Percentiles rank a stretch among this genome's conserved stretches.
These are phyloP conservation scores for Nematolebias whitei DNA, from an alignment of 2,113 vertebrate genomes.

Conservation along the genomic window DNA sequence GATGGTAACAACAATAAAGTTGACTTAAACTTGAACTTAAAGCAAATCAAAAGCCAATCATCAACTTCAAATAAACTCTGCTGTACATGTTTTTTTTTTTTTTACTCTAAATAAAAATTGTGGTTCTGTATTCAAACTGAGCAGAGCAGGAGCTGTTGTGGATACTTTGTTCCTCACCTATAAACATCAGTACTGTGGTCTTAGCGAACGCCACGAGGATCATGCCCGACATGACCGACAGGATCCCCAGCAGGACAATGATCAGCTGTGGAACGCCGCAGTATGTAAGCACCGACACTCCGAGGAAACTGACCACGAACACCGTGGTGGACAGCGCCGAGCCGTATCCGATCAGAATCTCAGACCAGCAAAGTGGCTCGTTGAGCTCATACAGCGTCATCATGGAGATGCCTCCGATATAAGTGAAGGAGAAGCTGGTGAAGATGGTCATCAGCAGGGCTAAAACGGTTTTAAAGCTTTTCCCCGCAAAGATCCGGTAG, in stretches of 20 bases:
- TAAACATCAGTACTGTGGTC: constrained; percentile 90
- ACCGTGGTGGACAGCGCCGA: constrained; percentile 82
- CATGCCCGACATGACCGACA: constrained; percentile 84
- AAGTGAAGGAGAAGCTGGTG: constrained; percentile 79
- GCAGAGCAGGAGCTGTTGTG: no score
- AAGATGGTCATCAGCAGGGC: constrained; percentile 83
- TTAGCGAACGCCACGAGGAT: constrained; percentile 83
- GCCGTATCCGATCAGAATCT: constrained; percentile 92
- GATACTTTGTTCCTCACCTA: constrained; percentile 82
- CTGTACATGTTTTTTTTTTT: no score
- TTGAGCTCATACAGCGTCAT: constrained; percentile 90
- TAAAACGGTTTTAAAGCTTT: constrained; percentile 72
- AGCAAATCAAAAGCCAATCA: no score
- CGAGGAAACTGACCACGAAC: constrained; percentile 88
- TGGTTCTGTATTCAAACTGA: no score
- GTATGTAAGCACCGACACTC: constrained; percentile 84
- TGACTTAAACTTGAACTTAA: no score
- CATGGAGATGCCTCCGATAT: constrained; percentile 78
- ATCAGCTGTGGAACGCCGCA: constrained; percentile 82
- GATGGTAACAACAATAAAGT: no score
- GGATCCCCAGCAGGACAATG: constrained; percentile 86
- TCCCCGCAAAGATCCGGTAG: constrained; percentile 82
- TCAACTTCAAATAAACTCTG: no score
- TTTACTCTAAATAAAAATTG: no score
- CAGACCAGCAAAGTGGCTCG: constrained; percentile 92